phyloP scores from a whole-genome alignment of 2,888 invertebrate genomes.

The Scelioninae gen. 2 region DNA sequence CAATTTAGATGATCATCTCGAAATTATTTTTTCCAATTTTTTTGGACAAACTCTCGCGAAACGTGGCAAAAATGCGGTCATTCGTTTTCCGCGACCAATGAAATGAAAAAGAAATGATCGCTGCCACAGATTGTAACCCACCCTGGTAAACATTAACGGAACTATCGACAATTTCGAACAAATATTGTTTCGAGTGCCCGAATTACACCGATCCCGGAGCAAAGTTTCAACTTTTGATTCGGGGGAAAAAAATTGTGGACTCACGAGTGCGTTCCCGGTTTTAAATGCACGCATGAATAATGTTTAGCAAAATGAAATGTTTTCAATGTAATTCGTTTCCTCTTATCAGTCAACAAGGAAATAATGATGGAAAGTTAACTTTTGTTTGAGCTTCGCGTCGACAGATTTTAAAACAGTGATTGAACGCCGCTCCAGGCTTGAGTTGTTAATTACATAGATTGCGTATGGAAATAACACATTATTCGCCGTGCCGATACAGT shows the following conservation, averaged over 20 bases:
- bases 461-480: too few relatives aligned
- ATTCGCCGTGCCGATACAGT: too few relatives aligned
- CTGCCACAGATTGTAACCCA: background rate
- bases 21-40: too few relatives aligned
- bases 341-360: constrained; percentile 36
- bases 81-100: too few relatives aligned
- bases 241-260: background rate
- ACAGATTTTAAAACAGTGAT: constrained; percentile 39
- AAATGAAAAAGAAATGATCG: background rate
- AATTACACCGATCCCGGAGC: constrained; percentile 4
- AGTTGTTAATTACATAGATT: constrained; percentile 50
- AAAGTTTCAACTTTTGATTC: constrained; percentile 15
- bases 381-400: constrained; percentile 31
- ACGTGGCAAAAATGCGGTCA: too few relatives aligned
- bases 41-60: too few relatives aligned
- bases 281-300: constrained; percentile 21
- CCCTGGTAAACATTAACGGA: constrained; percentile 6
- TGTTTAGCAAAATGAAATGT: constrained; percentile 19
- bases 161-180: constrained; percentile 8
- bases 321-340: constrained; percentile 22
- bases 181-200: constrained; percentile 16
- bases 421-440: constrained; percentile 18
- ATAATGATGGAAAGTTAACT: constrained; percentile 41
- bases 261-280: background rate
- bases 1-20: too few relatives aligned